These are phyloP conservation scores for Troides aeacus DNA, from an alignment of 2,888 invertebrate genomes.

Conservation along the genomic window DNA sequence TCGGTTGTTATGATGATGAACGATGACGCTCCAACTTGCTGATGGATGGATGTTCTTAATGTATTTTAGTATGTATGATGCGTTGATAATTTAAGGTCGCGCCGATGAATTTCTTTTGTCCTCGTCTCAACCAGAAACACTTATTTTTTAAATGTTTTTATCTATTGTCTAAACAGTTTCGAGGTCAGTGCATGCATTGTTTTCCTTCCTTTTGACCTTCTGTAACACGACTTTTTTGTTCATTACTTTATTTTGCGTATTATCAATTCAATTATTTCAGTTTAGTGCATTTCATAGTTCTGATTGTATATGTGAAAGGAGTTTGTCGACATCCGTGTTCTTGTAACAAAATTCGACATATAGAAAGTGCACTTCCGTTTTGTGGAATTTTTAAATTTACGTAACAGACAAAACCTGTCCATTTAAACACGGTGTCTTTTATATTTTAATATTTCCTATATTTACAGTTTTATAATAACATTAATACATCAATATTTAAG, in stretches of 20 bases:
- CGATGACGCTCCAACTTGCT: too few species aligned
- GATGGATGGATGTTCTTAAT: neutral
- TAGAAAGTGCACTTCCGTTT: conserved; percentile 4
- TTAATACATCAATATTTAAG: neutral
- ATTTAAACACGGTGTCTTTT: neutral
- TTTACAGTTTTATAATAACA: too few species aligned
- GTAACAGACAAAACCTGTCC: neutral
- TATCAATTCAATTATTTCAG: neutral
- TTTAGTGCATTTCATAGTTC: neutral
- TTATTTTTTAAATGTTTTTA: conserved; percentile 1
- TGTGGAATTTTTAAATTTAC: neutral
- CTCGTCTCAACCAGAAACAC: conserved; percentile 8
- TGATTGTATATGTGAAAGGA: neutral
- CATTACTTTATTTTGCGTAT: neutral
- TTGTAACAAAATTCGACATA: conserved; percentile 10
- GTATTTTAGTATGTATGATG: neutral
- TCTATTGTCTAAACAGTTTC: conserved; percentile 5
- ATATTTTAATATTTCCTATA: neutral
- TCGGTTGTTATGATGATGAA: too few species aligned
- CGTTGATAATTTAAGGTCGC: neutral
- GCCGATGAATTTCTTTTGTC: neutral
- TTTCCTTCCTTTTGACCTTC: conserved; percentile 24
- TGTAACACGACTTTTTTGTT: conserved; percentile 9
- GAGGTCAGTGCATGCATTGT: conserved; percentile 5
- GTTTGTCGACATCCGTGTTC: conserved; percentile 1